Conservation (phyloP, 1,140 invertebrate genomes). For the Listronotus oregonensis region DNA sequence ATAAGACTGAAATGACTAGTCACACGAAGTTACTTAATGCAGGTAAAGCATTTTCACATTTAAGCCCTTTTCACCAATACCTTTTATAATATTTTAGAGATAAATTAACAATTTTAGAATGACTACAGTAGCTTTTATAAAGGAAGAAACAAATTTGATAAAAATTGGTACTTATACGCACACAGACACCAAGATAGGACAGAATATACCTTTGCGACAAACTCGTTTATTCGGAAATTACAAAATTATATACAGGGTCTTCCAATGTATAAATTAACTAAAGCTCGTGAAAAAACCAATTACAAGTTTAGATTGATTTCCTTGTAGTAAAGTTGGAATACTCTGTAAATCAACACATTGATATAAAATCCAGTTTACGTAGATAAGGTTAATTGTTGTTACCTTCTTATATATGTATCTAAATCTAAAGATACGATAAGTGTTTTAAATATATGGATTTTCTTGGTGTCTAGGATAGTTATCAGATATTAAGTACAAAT, state of each 20-base stretch:
- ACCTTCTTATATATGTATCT: neutral
- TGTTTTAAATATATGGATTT: conserved; percentile 2
- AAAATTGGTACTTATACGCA: conserved; percentile 11
- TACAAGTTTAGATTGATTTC: too few relatives aligned
- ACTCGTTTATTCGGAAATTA: neutral
- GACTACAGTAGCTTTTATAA: conserved; percentile 9
- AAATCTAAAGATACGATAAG: neutral
- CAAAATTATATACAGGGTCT: conserved; percentile 11
- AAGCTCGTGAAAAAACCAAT: neutral
- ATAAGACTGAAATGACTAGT: conserved; percentile 24
- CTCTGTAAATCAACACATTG: neutral
- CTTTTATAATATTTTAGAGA: conserved; percentile 9
- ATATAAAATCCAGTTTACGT: neutral
- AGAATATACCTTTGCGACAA: neutral
- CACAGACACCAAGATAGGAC: neutral
- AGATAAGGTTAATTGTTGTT: conserved; percentile 4
- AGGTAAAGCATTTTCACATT: conserved; percentile 7
- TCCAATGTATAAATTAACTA: neutral
- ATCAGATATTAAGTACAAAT: conserved; percentile 7
- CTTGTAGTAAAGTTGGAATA: neutral
- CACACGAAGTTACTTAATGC: conserved; percentile 5
- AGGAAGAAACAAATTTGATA: neutral
- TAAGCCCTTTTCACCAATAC: conserved; percentile 2
- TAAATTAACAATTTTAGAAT: conserved; percentile 24
- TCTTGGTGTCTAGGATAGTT: conserved; percentile 4